Base-by-base conservation (phyloP, 2,888 invertebrate genomes). In the Miltochrista miniata region DNA sequence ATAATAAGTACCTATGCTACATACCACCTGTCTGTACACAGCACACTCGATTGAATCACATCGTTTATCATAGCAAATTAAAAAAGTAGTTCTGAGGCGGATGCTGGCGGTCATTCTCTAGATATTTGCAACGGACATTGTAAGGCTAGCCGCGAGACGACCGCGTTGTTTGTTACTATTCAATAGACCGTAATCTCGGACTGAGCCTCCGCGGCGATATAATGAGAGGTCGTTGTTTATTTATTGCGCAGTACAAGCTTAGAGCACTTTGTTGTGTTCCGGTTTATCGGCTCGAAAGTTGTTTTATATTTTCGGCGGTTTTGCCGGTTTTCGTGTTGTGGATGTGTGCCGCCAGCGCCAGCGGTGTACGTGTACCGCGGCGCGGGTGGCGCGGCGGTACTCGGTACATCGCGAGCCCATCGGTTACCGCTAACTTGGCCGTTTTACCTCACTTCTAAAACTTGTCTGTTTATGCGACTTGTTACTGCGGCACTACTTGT, bases 221-320 rank as follows among this genome's bases (percentile, higher is more conserved):
- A 33, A 33, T 15, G 33, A 33, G 31, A 33, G 11, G 42, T 31
- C n/a, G 14, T 37, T 41, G 50, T 51, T 49, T 50, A 18, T 51
- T 51, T 38, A 34, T 39, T 37, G 15, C 39, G 13, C 34, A 14
- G 40, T 30, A 45, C 31, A 30, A 29, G 18, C 38, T 37, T 31
- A 29, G 18, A 30, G 34, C 43, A 36, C 14, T 45, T 47, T 35
- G 10, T 47, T 44, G 33, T 43, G 51, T 43, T 59, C 64, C 51
- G 56, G 66, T 64, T 59, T 11, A 15, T 42, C 54, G 33, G 44
- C 50, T 60, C 37, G 54, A 62, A 60, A 60, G 63, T 56, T 54
- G 62, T 51, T 54, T 50, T n/a, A 56, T 50, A 14, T 62, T 64
- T 57, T 62, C 10, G 55, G 51, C 39, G 15, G 48, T 57, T 64